These are phyloP conservation scores for Zoanthus sociatus DNA, from an alignment of 92 coral and sea anemone genomes.

Conservation along the genomic window DNA sequence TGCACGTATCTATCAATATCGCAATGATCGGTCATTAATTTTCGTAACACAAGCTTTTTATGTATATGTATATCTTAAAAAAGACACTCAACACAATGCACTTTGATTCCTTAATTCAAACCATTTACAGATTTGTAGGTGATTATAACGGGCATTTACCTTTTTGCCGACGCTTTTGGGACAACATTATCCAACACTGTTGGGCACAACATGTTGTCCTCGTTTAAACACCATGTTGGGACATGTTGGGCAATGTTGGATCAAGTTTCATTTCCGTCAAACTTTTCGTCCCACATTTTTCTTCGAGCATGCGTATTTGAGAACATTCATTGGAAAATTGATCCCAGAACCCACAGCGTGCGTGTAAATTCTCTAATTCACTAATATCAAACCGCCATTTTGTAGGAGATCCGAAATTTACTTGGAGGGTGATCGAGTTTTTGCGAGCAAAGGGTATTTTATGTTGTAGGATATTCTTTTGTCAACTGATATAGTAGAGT, in stretches of 20 bases:
- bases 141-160: no score
- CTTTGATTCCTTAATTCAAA: no score
- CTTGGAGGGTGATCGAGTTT: conserved; percentile 26
- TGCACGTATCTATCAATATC: no score
- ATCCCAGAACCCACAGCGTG: not conserved
- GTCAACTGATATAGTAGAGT: conserved; percentile 2
- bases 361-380: not conserved
- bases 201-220: no score
- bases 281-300: conserved; percentile 25
- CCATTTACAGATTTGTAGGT: no score
- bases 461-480: conserved; percentile 20
- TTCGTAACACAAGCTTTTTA: no score
- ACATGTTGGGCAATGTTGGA: not conserved
- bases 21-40: no score
- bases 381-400: conserved; percentile 13
- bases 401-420: not conserved
- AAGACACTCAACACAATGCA: no score
- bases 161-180: no score
- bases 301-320: conserved; percentile 12
- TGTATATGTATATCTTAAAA: no score
- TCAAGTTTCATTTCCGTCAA: not conserved
- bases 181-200: no score
- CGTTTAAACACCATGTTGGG: not conserved
- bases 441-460: conserved; percentile 12
- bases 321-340: not conserved